Evolutionary conservation across 2,888 invertebrate genomes (phyloP).

Genomic region (Folsomia candida): DNA sequence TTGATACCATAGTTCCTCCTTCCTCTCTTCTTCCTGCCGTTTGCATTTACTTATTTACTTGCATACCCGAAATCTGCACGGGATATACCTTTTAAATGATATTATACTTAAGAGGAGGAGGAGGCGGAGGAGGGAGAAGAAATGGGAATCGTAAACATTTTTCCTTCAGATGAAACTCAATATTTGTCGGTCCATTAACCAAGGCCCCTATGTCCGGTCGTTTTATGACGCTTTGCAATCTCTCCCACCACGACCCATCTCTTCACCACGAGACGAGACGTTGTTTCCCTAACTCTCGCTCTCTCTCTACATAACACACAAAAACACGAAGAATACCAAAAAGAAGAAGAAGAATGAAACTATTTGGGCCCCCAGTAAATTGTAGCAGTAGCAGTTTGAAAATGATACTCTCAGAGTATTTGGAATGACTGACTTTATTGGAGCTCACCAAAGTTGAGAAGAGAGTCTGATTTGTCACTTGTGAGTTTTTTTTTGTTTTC

Average conservation of each 20-base stretch:
- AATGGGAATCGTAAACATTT: constrained; percentile 19
- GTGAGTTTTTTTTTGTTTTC: too few relatives aligned
- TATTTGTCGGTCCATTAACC: constrained; percentile 21
- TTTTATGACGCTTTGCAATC: constrained; percentile 10
- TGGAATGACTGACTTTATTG: background rate
- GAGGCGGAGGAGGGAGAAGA: background rate
- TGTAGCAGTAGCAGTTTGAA: too few relatives aligned
- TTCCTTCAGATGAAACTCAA: constrained; percentile 11
- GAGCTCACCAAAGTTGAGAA: background rate
- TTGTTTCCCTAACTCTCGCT: too few relatives aligned
- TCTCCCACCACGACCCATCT: background rate
- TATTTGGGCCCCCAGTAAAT: too few relatives aligned
- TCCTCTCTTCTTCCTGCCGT: too few relatives aligned
- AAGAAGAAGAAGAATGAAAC: background rate
- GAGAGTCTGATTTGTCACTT: background rate
- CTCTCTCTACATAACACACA: too few relatives aligned
- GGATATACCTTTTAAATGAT: too few relatives aligned
- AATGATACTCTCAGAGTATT: background rate
- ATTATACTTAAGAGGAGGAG: background rate
- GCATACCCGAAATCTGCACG: too few relatives aligned
- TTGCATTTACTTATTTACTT: too few relatives aligned
- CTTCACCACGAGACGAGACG: background rate
- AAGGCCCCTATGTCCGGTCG: constrained; percentile 8
- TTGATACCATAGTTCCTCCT: too few relatives aligned
- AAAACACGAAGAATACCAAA: too few relatives aligned